Base-by-base conservation (phyloP, 2,888 invertebrate genomes). In the Caenorhabditis doughertyi region DNA sequence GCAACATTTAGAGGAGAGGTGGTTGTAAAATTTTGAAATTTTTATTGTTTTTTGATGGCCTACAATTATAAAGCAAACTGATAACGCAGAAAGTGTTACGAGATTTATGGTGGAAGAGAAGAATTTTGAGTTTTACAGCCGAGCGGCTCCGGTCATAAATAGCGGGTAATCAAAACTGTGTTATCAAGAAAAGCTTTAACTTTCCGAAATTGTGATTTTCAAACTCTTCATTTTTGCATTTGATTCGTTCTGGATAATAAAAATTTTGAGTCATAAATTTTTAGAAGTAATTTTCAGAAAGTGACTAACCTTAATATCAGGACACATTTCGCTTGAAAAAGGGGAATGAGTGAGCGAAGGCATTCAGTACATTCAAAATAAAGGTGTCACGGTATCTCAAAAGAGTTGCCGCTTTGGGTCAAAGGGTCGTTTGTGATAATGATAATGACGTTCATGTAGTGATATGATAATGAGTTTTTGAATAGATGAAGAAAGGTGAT, bases 151-250 rank as follows among this genome's bases (percentile, higher is more conserved):
- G 71, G 60, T 49, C 49, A 74, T 80, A 80, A 80, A 80, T 73
- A 80, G 58, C 73, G 18, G 44, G 44, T 60, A 73, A 80, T 80
- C 73, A 80, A 80, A 80, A 74, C 62, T 67, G 27, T 73, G 80
- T 74, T 73, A 80, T 80, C 80, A 44, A n/a, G 29, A 62, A 53
- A 53, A 8, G 35, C 7, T 62, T 72, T 72, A 62, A 72, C 62
- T 62, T 44, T 56, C 25, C 55, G 8, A 23, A 21, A 16, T 1
- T 51, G 18, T 1, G 25, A 25, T 25, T 51, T 18, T 21, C 9
- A 25, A 51, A 68, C 7, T 25, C 25, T 51, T 23, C 25, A 49
- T 27, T 27, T 53, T 29, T 35, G 29, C 18, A 11, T 56, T 56
- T 29, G 13, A 16, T n/a, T 29, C 3, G 42, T 56, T 32, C 35